phyloP scores from a whole-genome alignment of 2,113 vertebrate genomes.

The Calyptommatus sinebrachiatus region DNA sequence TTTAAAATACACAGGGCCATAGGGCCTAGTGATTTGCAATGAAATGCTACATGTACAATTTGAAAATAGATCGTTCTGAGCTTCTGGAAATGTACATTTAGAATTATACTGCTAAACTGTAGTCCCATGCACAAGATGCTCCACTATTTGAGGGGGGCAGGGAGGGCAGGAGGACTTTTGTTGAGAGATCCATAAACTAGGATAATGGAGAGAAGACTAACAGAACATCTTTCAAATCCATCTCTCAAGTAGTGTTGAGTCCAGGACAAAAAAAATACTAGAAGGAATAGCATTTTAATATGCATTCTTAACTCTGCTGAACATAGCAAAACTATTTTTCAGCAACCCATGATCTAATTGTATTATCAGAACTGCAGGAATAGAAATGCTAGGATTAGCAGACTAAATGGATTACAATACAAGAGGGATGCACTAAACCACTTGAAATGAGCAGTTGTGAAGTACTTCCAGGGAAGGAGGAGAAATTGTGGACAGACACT shows the following conservation, averaged over 20 bases:
- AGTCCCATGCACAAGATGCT: background rate
- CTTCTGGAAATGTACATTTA: background rate
- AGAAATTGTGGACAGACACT: no score
- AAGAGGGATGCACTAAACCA: background rate
- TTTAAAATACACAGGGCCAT: background rate
- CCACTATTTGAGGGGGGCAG: no score
- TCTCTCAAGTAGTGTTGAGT: no score
- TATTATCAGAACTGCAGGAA: no score
- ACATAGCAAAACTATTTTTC: background rate
- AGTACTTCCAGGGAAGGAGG: no score
- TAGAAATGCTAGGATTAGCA: background rate
- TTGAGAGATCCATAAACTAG: no score
- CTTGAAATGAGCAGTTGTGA: no score
- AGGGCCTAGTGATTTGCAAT: background rate
- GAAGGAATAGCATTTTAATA: no score
- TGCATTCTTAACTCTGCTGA: background rate
- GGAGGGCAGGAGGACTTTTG: no score
- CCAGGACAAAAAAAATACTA: no score
- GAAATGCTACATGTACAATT: background rate
- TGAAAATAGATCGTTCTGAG: background rate
- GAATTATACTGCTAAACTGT: background rate
- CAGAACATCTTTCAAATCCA: no score
- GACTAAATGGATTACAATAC: background rate
- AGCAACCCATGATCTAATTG: background rate
- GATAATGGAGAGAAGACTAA: no score